Evolutionary conservation across 2,113 vertebrate genomes (phyloP).

Genomic region (Pterocles orientalis): DNA sequence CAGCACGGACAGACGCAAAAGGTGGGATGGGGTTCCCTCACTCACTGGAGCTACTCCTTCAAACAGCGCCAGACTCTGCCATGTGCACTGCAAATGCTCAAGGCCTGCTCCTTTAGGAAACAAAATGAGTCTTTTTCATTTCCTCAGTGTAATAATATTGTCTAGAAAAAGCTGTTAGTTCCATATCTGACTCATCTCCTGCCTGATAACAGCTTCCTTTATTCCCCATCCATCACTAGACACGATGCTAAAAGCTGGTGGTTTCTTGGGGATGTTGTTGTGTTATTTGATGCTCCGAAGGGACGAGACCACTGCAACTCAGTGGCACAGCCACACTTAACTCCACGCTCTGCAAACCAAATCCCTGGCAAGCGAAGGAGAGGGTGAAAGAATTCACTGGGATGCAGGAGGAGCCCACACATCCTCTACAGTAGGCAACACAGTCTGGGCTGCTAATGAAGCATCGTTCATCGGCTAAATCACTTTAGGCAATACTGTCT

Average conservation of each 20-base stretch:
- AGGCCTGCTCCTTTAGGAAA: not conserved
- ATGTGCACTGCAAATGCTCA: not conserved
- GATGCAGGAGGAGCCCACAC: not conserved
- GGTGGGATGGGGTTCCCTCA: not conserved
- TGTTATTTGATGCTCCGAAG: not conserved
- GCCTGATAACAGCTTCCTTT: slow-evolving; percentile 31
- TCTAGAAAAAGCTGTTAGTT: slow-evolving; percentile 35
- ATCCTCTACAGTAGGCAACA: not conserved
- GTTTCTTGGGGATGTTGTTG: not conserved
- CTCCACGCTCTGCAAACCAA: not conserved
- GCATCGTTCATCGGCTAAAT: slow-evolving; percentile 38
- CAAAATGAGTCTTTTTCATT: slow-evolving; percentile 10
- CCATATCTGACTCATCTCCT: slow-evolving; percentile 62
- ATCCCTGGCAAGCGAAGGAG: not conserved
- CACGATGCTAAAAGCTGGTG: not conserved
- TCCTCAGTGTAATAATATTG: slow-evolving; percentile 6
- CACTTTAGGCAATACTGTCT: not conserved
- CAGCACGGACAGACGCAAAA: not conserved
- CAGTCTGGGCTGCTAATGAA: slow-evolving; percentile 48
- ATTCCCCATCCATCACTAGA: not conserved
- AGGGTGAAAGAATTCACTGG: not conserved
- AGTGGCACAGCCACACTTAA: not conserved
- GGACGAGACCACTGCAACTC: not conserved
- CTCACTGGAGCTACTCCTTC: not conserved
- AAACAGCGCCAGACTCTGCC: not conserved